Evolutionary conservation across 2,888 invertebrate species (phyloP).

Genomic region (Protophormia terraenovae): DNA sequence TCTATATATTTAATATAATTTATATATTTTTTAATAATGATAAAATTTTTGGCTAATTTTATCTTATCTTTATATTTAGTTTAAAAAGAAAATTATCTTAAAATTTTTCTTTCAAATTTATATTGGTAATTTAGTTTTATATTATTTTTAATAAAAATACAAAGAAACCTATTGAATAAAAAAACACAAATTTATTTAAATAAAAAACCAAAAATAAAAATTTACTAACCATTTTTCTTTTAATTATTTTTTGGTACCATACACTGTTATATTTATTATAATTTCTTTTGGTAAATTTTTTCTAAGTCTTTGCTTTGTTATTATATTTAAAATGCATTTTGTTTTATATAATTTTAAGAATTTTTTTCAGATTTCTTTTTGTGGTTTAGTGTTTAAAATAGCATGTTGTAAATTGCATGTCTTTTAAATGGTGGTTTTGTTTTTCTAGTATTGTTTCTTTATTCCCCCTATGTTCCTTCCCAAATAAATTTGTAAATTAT

Average conservation of each 20-base stretch:
- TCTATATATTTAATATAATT: background rate
- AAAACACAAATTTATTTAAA: conserved; percentile 53
- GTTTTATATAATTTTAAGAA: too few species aligned
- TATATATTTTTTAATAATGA: background rate
- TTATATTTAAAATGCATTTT: too few species aligned
- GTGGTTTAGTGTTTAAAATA: background rate
- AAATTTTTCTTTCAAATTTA: background rate
- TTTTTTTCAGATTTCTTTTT: background rate
- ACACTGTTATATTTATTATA: background rate
- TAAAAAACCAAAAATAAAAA: conserved; percentile 13
- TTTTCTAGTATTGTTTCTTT: background rate
- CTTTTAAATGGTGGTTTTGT: background rate
- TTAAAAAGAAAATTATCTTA: background rate
- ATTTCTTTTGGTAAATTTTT: background rate
- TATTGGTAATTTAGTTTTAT: background rate
- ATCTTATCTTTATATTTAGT: too few species aligned
- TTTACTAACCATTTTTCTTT: conserved; percentile 48
- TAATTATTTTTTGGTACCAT: background rate
- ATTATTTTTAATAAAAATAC: conserved; percentile 18
- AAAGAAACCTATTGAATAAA: conserved; percentile 36
- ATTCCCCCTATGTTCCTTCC: too few species aligned
- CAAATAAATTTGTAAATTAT: too few species aligned
- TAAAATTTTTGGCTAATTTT: background rate
- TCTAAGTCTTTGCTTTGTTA: background rate
- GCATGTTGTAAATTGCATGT: conserved; percentile 35